Percentiles rank a stretch among this genome's conserved stretches.
Conservation (phyloP, 1,140 invertebrate species). For the Orius insidiosus region DNA sequence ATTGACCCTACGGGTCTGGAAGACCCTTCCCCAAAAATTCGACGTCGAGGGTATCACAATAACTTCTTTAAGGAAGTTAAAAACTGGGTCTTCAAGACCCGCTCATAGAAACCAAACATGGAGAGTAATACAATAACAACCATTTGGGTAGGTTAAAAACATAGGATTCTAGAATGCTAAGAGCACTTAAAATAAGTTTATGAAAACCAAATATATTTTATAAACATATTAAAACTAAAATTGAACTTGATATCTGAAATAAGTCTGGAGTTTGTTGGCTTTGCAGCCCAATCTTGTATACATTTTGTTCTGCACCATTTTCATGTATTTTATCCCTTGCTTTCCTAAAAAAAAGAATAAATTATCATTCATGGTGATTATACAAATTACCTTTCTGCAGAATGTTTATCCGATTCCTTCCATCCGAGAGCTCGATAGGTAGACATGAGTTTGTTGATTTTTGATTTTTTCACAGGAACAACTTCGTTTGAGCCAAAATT, state of each 20-base stretch:
- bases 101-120: too few relatives aligned
- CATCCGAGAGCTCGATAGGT: conserved; percentile 76
- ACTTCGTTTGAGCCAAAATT: conserved; percentile 44
- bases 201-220: too few relatives aligned
- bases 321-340: conserved; percentile 67
- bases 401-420: conserved; percentile 49
- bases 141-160: too few relatives aligned
- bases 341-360: conserved; percentile 37
- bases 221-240: conserved; percentile 34
- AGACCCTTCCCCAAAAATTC: too few relatives aligned
- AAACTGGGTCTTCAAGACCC: too few relatives aligned
- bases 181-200: too few relatives aligned
- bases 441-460: conserved; percentile 49
- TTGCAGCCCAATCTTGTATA: conserved; percentile 58
- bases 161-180: too few relatives aligned
- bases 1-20: too few relatives aligned
- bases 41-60: too few relatives aligned
- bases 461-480: conserved; percentile 36
- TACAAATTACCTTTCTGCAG: conserved; percentile 34
- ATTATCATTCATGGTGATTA: not conserved
- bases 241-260: conserved; percentile 63
- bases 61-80: too few relatives aligned
- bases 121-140: too few relatives aligned
- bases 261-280: conserved; percentile 69
- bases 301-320: conserved; percentile 59